These are phyloP conservation scores for Meriones psammophilus DNA, from an alignment of 2,797 vertebrate species.

Conservation along the genomic window DNA sequence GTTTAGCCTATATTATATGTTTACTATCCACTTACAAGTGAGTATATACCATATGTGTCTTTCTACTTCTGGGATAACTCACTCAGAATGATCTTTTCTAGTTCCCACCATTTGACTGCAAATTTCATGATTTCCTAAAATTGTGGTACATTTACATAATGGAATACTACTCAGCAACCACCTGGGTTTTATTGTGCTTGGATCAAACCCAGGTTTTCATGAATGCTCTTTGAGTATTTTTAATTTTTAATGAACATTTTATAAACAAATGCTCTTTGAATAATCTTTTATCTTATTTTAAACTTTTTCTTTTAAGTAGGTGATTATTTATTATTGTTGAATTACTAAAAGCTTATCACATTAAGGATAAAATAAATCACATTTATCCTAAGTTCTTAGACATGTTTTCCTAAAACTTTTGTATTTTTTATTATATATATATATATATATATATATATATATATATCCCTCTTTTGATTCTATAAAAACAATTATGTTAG, in stretches of 20 bases:
- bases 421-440: slow-evolving; percentile 56
- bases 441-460: too few relatives aligned
- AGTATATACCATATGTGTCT: too few relatives aligned
- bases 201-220: background rate
- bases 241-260: background rate
- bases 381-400: slow-evolving; percentile 74
- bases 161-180: background rate
- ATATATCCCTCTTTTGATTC: background rate
- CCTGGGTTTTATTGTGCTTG: background rate
- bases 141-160: too few relatives aligned
- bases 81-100: too few relatives aligned
- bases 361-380: slow-evolving; percentile 78
- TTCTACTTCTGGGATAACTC: too few relatives aligned
- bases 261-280: slow-evolving; percentile 53
- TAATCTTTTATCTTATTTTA: slow-evolving; percentile 42
- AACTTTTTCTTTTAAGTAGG: slow-evolving; percentile 78
- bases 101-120: too few relatives aligned
- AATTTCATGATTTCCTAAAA: too few relatives aligned
- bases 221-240: background rate
- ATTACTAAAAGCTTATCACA: slow-evolving; percentile 43
- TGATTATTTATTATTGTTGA: slow-evolving; percentile 56
- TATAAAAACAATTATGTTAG: background rate
- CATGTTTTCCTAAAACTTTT: slow-evolving; percentile 26
- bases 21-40: too few relatives aligned
- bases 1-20: too few relatives aligned